These are phyloP conservation scores for Drosophila bocqueti DNA, from an alignment of 1,140 invertebrate species.

Conservation along the genomic window DNA sequence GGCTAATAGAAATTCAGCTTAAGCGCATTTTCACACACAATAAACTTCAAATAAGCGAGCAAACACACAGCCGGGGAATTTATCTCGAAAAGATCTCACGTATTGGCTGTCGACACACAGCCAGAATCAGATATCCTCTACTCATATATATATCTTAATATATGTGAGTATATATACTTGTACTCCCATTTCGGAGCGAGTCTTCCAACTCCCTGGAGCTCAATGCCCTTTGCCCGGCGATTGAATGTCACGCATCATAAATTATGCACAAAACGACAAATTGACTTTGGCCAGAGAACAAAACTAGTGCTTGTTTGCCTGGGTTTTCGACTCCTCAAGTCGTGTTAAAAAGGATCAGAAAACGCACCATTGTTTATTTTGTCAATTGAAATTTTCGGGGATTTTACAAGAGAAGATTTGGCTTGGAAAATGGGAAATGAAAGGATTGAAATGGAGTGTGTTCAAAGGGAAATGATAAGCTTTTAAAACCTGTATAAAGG, in stretches of 20 bases:
- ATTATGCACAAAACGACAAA: constrained; percentile 78
- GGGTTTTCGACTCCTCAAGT: constrained; percentile 12
- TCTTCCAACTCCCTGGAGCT: constrained; percentile 41
- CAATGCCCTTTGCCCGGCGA: constrained; percentile 62
- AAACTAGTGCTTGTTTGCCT: constrained; percentile 52
- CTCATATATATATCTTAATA: too few species aligned
- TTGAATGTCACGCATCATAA: constrained; percentile 84
- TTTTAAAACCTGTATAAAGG: too few species aligned
- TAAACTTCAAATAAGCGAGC: constrained; percentile 77
- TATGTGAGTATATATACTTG: constrained; percentile 3
- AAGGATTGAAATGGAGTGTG: neutral
- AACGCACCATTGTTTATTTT: neutral
- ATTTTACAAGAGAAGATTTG: neutral
- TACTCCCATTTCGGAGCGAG: constrained; percentile 25
- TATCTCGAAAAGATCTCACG: constrained; percentile 65
- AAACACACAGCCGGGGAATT: constrained; percentile 34
- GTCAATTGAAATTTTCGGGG: constrained; percentile 12
- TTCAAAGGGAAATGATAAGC: neutral
- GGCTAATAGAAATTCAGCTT: constrained; percentile 83
- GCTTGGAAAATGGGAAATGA: neutral
- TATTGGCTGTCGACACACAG: constrained; percentile 50
- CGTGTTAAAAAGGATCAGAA: neutral
- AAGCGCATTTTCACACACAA: constrained; percentile 84
- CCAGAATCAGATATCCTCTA: constrained; percentile 21
- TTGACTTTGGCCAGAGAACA: constrained; percentile 65